A percentile compares a stretch with the other conserved stretches of the same genome.
These are phyloP conservation scores for Nerophis lumbriciformis DNA, from an alignment of 2,113 vertebrate species.

Conservation along the genomic window DNA sequence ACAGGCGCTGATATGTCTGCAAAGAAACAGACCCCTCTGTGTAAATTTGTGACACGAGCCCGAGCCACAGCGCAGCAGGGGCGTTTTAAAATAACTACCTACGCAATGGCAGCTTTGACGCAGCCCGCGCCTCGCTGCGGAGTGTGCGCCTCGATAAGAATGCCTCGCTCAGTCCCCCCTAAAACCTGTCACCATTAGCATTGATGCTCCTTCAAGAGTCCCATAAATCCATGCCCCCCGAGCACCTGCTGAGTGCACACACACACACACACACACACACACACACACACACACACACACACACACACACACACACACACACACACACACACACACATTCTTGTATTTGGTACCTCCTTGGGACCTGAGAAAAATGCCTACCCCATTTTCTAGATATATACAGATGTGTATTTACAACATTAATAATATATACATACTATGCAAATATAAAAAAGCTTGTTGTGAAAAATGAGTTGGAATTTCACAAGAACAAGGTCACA, in stretches of 20 bases:
- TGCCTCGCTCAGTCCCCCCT: constrained; percentile 34
- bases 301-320: too few relatives aligned
- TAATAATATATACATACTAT: too few relatives aligned
- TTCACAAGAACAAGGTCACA: too few relatives aligned
- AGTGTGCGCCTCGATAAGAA: constrained; percentile 59
- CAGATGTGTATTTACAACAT: too few relatives aligned
- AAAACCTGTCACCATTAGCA: constrained; percentile 68
- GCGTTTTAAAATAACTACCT: constrained; percentile 50
- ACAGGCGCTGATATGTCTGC: constrained; percentile 20
- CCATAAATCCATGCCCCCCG: constrained; percentile 45
- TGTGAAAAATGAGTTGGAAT: too few relatives aligned
- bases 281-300: too few relatives aligned
- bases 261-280: constrained; percentile 4
- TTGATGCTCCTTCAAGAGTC: constrained; percentile 49
- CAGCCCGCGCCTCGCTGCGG: constrained; percentile 40
- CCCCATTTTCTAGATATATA: too few relatives aligned
- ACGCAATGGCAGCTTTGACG: constrained; percentile 46
- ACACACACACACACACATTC: too few relatives aligned
- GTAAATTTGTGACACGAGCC: constrained; percentile 13
- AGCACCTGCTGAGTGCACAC: constrained; percentile 45
- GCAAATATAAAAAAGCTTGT: too few relatives aligned
- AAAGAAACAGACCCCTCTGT: constrained; percentile 26
- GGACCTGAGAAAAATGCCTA: too few relatives aligned
- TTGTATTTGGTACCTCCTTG: too few relatives aligned
- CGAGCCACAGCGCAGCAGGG: constrained; percentile 20